phyloP scores from a whole-genome alignment of 2,113 vertebrate species.

The Scomber colias region DNA sequence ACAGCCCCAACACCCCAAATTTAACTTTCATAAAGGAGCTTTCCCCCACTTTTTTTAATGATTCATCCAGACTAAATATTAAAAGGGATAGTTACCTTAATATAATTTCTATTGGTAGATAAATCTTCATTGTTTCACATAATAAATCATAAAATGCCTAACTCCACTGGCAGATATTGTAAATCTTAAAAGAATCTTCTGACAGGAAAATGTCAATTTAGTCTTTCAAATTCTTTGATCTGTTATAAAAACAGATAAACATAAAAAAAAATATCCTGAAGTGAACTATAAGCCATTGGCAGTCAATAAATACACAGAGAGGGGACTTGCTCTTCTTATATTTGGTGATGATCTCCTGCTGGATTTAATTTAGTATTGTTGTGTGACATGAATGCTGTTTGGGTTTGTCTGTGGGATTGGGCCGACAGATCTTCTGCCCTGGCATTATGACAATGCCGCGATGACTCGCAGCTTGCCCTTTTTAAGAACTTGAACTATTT shows the following conservation, averaged over 20 bases:
- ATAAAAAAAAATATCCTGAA: neutral
- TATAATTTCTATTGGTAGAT: too few relatives aligned
- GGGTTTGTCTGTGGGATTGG: conserved; percentile 26
- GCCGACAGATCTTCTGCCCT: conserved; percentile 30
- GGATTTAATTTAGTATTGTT: conserved; percentile 20
- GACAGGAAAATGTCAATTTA: neutral
- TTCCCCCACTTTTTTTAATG: neutral
- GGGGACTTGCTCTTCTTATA: conserved; percentile 10
- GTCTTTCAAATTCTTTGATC: conserved; percentile 11
- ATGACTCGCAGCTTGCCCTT: conserved; percentile 60
- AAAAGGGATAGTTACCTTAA: neutral
- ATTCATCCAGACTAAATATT: neutral
- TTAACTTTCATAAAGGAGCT: neutral
- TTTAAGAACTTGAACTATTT: conserved; percentile 72
- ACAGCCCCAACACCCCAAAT: neutral
- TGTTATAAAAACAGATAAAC: neutral
- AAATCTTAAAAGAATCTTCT: neutral
- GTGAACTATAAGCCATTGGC: neutral
- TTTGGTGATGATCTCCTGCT: conserved; percentile 23
- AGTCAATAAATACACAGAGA: conserved; percentile 15
- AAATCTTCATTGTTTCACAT: neutral
- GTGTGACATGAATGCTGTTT: conserved; percentile 48
- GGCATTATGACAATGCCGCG: conserved; percentile 11
- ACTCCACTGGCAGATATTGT: neutral
- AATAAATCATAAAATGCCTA: neutral